Evolutionary conservation across 2,113 vertebrate genomes (phyloP), one percentile per base, ranked within the genome.

Genomic region (Misgurnus anguillicaudatus): DNA sequence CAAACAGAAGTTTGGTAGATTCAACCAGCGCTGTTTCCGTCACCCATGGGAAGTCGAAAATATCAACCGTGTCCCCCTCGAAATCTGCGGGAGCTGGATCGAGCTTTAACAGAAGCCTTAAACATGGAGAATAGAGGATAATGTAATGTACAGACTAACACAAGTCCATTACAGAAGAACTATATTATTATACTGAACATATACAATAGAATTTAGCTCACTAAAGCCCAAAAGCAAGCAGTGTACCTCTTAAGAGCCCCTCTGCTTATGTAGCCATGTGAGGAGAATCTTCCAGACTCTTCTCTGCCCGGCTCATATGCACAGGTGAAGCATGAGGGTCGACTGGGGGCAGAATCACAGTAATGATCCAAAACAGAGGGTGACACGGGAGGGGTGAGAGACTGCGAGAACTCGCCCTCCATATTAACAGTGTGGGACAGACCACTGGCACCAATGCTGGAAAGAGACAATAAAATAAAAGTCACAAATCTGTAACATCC

Each of bases 11-110:
- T 86, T 85, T 93, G 76, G 93, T 93, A 55, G 95, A 97, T 89
- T 97, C 94, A 79, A 95, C 93, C 82, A 99, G 89, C 5, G 96
- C 96, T 4, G 84, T 97, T 92, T 97, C 96, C 41, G 95, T 97
- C 74, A 95, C 95, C 96, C 97, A 99, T 9, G 92, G 87, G 85
- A 98, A 96, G 81, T 93, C 97, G 92, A 99, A 99, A 58, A 98
- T 85, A 84, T 98, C 96, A 69, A 96, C 89, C 2, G 91, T 93
- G 86, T 95, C 94, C 0, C 91, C 89, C 85, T 98, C 95, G 83
- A 94, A 97, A 75, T 94, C 95, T 57, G 89, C 90, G 79, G 97
- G 97, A 85, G 94, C 94, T 73, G 98, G 97, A 86, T 98, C 96
- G 42, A 99, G 90, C 82, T 84, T 92, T 86, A 98, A 81, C 81